A percentile compares a stretch with the other conserved stretches of the same genome.
Conservation (phyloP, 2,888 invertebrate genomes). For the Thecocarcelia acutangulata region DNA sequence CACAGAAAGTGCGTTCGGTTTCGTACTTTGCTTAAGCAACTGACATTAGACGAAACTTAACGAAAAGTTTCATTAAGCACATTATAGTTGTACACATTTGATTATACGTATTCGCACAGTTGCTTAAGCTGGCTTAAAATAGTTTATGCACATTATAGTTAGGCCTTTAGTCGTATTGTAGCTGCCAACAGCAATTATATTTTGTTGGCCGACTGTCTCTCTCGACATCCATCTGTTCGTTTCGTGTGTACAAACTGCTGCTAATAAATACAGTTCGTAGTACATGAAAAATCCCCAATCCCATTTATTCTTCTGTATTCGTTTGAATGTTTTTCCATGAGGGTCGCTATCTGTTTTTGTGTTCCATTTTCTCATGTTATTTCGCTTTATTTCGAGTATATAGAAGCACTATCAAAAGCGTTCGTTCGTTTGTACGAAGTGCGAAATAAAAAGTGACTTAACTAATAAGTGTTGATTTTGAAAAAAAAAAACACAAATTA, state of each 20-base stretch:
- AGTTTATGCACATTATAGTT: no score
- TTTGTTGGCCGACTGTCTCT: constrained; percentile 22
- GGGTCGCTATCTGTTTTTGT: constrained; percentile 64
- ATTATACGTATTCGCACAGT: no score
- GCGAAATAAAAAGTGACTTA: no score
- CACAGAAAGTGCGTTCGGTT: no score
- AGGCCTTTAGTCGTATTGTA: neutral
- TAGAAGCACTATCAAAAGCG: constrained; percentile 13
- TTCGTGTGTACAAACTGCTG: neutral
- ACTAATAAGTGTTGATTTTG: no score
- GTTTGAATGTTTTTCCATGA: constrained; percentile 62
- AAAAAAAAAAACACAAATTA: no score
- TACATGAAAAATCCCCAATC: constrained; percentile 47
- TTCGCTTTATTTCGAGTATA: constrained; percentile 32
- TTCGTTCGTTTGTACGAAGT: constrained; percentile 45
- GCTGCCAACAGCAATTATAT: constrained; percentile 54
- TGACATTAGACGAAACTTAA: no score
- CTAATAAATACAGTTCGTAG: constrained; percentile 1
- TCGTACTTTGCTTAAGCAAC: no score
- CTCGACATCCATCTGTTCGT: constrained; percentile 51
- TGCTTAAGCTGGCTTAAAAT: no score
- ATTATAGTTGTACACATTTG: no score
- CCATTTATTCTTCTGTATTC: constrained; percentile 36
- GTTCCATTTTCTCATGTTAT: constrained; percentile 59
- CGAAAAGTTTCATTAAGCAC: no score